Conservation (phyloP, 2,888 invertebrate species). For the Meliscaeva auricollis region DNA sequence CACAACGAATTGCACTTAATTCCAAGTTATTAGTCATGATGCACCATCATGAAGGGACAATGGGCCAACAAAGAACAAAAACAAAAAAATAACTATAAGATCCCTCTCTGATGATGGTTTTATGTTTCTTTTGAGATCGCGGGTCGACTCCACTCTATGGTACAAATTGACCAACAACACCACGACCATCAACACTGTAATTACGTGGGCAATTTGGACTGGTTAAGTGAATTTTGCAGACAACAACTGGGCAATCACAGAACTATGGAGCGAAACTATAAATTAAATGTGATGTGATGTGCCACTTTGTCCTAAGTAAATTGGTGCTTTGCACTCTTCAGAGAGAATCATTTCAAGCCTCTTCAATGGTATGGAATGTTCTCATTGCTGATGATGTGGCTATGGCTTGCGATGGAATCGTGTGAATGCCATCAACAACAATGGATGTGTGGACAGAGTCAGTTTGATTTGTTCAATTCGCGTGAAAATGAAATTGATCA, state of each 20-base stretch:
- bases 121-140: conserved; percentile 15
- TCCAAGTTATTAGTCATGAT: conserved; percentile 62
- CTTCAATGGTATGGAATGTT: conserved; percentile 13
- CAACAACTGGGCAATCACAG: conserved; percentile 62
- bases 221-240: conserved; percentile 70
- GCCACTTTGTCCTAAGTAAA: conserved; percentile 70
- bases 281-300: conserved; percentile 73
- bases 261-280: conserved; percentile 63
- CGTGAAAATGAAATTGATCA: conserved; percentile 60
- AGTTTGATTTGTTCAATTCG: conserved; percentile 56
- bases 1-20: conserved; percentile 71
- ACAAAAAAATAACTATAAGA: conserved; percentile 18
- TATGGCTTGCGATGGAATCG: conserved; percentile 28
- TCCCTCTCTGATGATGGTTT: conserved; percentile 16
- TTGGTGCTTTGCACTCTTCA: conserved; percentile 34
- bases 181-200: conserved; percentile 44
- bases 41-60: conserved; percentile 26
- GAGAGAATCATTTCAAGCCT: not conserved
- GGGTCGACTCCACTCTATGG: not conserved
- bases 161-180: conserved; percentile 62
- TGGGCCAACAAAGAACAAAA: not conserved
- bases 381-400: not conserved
- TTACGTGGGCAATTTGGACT: conserved; percentile 71
- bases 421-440: conserved; percentile 50
- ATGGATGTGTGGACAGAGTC: conserved; percentile 34